A percentile compares a stretch with the other conserved stretches of the same genome.
These are phyloP conservation scores for Antechinus stuartii DNA, from an alignment of 2,113 vertebrate genomes.

Conservation along the genomic window DNA sequence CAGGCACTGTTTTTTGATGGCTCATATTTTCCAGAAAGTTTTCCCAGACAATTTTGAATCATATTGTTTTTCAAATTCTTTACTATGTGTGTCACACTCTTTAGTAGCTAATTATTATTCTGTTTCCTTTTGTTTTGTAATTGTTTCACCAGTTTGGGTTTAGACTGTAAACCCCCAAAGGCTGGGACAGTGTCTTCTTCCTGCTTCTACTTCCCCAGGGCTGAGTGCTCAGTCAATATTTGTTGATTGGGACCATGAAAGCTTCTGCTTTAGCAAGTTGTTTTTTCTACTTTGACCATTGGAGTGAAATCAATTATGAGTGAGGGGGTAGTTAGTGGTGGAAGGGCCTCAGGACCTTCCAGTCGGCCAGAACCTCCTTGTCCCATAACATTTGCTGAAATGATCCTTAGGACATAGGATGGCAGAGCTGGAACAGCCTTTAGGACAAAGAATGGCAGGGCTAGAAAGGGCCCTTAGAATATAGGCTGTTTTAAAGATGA, in stretches of 20 bases:
- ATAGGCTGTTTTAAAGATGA: not conserved
- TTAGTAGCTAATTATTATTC: not conserved
- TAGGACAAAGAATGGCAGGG: not conserved
- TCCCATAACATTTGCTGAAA: not conserved
- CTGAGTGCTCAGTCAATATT: conserved; percentile 4
- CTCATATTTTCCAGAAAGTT: not conserved
- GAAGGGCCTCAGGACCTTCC: not conserved
- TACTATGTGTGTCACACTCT: not conserved
- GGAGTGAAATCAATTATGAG: not conserved
- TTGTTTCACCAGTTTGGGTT: not conserved
- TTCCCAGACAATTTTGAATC: not conserved
- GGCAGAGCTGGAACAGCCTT: not conserved
- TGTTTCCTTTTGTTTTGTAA: not conserved
- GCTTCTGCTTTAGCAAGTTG: not conserved
- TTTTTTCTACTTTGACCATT: not conserved
- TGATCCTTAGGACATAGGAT: not conserved
- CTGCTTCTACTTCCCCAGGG: not conserved
- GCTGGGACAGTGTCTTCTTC: not conserved
- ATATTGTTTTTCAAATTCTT: not conserved
- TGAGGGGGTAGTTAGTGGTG: not conserved
- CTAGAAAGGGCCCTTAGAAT: not conserved
- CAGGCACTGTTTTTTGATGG: not conserved
- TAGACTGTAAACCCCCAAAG: not conserved
- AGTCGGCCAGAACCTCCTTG: not conserved
- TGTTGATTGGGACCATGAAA: not conserved